phyloP scores from a whole-genome alignment of 35 echinoderm and acorn worm species.

The Amphiura filiformis region DNA sequence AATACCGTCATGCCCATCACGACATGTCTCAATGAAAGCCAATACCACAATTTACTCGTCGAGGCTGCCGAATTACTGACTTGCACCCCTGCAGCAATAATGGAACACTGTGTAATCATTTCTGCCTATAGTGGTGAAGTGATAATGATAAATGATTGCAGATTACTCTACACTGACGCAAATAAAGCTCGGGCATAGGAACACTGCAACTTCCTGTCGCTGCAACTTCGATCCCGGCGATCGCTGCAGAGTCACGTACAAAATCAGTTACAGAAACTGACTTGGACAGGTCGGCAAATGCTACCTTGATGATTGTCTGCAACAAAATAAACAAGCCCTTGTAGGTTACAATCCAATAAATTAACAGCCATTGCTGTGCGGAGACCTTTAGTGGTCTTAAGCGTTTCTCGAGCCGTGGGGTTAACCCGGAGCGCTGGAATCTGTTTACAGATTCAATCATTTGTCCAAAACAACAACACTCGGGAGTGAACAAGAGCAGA shows the following conservation, averaged over 20 bases:
- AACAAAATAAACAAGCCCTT: not conserved
- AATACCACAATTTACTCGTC: not conserved
- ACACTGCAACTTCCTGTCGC: not conserved
- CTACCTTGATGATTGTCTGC: not conserved
- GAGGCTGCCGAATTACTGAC: not conserved
- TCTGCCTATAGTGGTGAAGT: not conserved
- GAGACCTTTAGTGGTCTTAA: not conserved
- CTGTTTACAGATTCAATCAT: not conserved
- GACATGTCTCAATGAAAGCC: not conserved
- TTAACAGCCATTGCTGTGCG: not conserved
- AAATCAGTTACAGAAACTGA: conserved; percentile 8
- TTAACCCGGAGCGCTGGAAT: not conserved
- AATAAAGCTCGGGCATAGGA: not conserved
- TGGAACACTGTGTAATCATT: not conserved
- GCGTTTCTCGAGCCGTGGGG: not conserved
- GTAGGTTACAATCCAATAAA: not conserved
- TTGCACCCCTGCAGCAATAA: not conserved
- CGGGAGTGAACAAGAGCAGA: not conserved
- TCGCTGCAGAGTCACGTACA: not conserved
- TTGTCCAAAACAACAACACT: conserved; percentile 6
- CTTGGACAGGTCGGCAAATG: not conserved
- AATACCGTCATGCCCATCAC: not conserved
- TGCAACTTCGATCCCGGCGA: not conserved
- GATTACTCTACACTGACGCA: not conserved
- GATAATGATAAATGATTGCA: not conserved